Conservation (phyloP, 2,888 invertebrate genomes). For the Rutpela maculata region DNA sequence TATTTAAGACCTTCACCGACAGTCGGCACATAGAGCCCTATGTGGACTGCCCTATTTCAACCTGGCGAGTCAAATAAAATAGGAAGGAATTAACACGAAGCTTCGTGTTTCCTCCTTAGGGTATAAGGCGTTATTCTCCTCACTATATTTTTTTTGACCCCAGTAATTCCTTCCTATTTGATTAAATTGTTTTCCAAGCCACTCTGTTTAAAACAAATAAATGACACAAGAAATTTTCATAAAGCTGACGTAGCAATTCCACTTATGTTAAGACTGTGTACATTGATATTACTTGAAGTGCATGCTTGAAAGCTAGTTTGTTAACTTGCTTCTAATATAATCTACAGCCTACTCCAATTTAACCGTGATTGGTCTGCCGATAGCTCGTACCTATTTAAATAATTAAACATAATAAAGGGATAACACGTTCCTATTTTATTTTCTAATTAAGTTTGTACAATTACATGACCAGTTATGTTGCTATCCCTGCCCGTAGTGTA, state of each 20-base stretch:
- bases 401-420: conserved; percentile 1
- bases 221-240: not conserved
- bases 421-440: conserved; percentile 15
- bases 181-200: not conserved
- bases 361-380: not conserved
- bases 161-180: too few species aligned
- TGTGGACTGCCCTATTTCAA: too few species aligned
- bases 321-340: not conserved
- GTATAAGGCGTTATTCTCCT: too few species aligned
- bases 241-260: not conserved
- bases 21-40: too few species aligned
- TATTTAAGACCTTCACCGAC: too few species aligned
- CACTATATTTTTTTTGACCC: too few species aligned
- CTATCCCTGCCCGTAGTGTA: not conserved
- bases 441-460: conserved; percentile 4
- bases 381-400: not conserved
- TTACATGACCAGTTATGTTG: not conserved
- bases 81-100: too few species aligned
- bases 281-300: not conserved
- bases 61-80: too few species aligned
- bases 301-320: not conserved
- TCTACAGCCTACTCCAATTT: not conserved
- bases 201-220: not conserved
- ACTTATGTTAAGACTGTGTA: not conserved
- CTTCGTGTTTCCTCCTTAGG: too few species aligned